phyloP scores from a whole-genome alignment of 1,140 invertebrate species.

The Latrodectus geometricus region DNA sequence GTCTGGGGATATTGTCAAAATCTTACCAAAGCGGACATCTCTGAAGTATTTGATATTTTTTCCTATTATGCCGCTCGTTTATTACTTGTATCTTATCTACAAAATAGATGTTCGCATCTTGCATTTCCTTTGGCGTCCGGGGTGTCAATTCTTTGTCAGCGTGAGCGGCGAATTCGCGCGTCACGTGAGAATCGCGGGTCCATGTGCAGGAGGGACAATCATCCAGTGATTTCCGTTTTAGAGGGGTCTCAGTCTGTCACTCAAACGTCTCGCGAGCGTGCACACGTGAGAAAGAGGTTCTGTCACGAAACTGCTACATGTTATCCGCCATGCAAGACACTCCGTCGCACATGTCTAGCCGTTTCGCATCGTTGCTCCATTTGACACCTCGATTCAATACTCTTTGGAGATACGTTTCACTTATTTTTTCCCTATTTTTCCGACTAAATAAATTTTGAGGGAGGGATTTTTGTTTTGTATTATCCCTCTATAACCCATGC shows the following conservation, averaged over 20 bases:
- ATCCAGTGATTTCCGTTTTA: conserved; percentile 27
- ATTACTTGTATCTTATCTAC: background rate
- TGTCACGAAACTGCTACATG: conserved; percentile 45
- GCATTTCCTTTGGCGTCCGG: background rate
- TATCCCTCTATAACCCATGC: background rate
- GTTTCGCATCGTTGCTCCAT: conserved; percentile 12
- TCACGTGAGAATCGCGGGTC: background rate
- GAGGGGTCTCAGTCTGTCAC: conserved; percentile 3
- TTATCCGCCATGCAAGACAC: conserved; percentile 43
- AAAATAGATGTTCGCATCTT: background rate
- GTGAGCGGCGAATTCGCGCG: background rate
- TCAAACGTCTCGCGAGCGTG: conserved; percentile 10
- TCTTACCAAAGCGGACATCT: no score
- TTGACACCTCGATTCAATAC: conserved; percentile 17
- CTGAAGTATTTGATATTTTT: background rate
- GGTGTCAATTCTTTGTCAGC: background rate
- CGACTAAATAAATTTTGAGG: background rate
- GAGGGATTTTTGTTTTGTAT: background rate
- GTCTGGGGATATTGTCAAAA: no score
- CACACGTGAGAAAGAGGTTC: conserved; percentile 30
- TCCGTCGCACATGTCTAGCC: conserved; percentile 32
- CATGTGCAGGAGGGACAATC: background rate
- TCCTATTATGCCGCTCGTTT: background rate
- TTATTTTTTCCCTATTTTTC: conserved; percentile 7
- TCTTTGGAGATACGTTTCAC: background rate